phyloP scores from a whole-genome alignment of 2,888 invertebrate species.

The Listrodromus nycthemerus region DNA sequence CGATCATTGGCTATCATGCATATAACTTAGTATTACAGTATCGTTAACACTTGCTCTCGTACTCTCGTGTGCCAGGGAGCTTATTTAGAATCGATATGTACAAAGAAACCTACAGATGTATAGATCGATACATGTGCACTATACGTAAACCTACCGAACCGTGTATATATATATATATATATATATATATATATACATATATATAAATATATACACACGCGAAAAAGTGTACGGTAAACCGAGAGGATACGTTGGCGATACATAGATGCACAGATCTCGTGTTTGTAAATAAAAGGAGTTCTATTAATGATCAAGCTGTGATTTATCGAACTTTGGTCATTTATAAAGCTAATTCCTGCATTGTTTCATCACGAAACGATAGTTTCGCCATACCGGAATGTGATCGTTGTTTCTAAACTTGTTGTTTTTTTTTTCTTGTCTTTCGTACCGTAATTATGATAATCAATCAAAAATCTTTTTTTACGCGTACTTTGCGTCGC shows the following conservation, averaged over 20 bases:
- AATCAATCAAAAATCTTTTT: background rate
- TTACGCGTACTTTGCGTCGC: background rate
- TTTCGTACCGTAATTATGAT: background rate
- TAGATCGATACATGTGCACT: constrained; percentile 22
- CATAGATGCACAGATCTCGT: constrained; percentile 14
- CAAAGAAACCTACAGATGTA: constrained; percentile 19
- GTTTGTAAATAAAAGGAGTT: constrained; percentile 57
- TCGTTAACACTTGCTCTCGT: constrained; percentile 29
- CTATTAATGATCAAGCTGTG: constrained; percentile 37
- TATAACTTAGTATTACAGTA: background rate
- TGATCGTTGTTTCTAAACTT: constrained; percentile 5
- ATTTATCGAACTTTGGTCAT: constrained; percentile 17
- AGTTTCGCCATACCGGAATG: background rate
- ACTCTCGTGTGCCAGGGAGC: constrained; percentile 41
- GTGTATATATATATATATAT: background rate
- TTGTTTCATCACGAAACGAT: constrained; percentile 3
- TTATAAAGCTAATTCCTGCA: constrained; percentile 1
- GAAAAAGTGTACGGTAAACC: constrained; percentile 28
- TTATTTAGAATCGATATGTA: constrained; percentile 41
- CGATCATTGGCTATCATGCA: constrained; percentile 15
- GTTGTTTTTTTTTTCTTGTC: background rate
- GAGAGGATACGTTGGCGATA: constrained; percentile 49
- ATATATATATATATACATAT: background rate
- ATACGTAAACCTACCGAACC: background rate
- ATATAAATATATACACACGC: background rate